These are phyloP conservation scores for Ceyx melanurus DNA, from an alignment of 2,113 vertebrate species.

Conservation along the genomic window DNA sequence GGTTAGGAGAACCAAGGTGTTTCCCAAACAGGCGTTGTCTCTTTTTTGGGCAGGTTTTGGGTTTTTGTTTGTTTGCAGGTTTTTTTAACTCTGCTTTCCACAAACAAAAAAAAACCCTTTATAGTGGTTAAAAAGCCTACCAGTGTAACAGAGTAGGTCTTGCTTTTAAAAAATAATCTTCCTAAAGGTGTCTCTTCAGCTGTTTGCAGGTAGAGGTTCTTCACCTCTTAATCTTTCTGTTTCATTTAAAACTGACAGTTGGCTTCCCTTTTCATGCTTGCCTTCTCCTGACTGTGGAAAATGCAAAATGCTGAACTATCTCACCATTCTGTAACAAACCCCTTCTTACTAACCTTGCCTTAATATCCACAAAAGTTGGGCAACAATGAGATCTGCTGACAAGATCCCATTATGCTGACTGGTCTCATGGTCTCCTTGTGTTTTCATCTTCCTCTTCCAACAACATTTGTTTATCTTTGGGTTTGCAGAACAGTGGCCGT, in stretches of 20 bases:
- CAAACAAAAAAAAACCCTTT: background rate
- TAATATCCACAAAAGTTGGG: background rate
- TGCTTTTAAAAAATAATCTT: background rate
- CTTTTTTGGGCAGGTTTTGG: background rate
- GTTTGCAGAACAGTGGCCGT: background rate
- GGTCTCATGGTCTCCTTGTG: background rate
- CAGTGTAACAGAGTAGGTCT: background rate
- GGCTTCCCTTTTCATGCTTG: background rate
- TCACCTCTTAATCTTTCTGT: background rate
- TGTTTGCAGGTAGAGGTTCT: background rate
- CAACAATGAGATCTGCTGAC: background rate
- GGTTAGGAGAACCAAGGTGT: background rate
- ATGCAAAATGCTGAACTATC: background rate
- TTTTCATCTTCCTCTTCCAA: background rate
- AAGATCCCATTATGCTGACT: background rate
- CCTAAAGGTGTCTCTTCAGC: background rate
- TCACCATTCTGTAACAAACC: background rate
- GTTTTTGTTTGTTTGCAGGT: background rate
- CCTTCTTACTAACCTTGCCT: background rate
- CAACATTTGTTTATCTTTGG: background rate
- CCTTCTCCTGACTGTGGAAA: background rate
- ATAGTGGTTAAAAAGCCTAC: background rate
- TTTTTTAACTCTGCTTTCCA: background rate
- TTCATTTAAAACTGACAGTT: background rate
- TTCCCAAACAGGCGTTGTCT: background rate